Conservation (phyloP, 2,113 vertebrate species). For the Daboia siamensis region DNA sequence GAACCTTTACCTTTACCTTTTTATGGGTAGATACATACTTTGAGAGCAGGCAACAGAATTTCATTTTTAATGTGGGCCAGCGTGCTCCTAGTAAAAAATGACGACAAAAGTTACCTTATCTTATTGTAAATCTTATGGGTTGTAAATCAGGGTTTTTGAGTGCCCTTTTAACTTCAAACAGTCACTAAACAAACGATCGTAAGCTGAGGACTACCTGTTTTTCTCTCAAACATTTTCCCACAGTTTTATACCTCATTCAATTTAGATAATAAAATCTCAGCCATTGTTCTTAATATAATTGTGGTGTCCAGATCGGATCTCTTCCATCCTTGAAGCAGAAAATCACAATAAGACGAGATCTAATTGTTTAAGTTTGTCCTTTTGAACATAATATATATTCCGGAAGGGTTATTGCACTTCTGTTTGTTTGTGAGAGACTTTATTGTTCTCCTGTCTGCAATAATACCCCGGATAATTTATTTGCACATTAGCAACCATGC, state of each 20-base stretch:
- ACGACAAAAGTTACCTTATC: too few species aligned
- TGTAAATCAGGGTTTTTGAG: neutral
- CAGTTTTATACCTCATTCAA: neutral
- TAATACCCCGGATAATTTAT: neutral
- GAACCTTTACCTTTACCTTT: too few species aligned
- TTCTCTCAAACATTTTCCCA: neutral
- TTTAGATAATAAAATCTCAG: conserved; percentile 6
- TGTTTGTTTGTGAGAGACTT: neutral
- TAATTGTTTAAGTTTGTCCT: neutral
- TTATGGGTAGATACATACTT: too few species aligned
- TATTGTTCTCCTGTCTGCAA: neutral
- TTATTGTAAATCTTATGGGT: neutral
- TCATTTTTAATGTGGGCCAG: too few species aligned
- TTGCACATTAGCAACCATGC: neutral
- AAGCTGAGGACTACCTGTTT: neutral
- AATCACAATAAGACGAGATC: neutral
- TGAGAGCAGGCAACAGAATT: too few species aligned
- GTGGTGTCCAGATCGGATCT: neutral
- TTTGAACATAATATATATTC: neutral
- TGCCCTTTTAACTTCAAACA: neutral
- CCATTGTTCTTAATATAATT: neutral
- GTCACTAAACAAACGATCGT: neutral
- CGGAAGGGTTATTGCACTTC: neutral
- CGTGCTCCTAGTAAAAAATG: too few species aligned
- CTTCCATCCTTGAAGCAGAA: neutral